Evolutionary conservation across 2,113 vertebrate species (phyloP).

Genomic region (Fukomys damarensis): DNA sequence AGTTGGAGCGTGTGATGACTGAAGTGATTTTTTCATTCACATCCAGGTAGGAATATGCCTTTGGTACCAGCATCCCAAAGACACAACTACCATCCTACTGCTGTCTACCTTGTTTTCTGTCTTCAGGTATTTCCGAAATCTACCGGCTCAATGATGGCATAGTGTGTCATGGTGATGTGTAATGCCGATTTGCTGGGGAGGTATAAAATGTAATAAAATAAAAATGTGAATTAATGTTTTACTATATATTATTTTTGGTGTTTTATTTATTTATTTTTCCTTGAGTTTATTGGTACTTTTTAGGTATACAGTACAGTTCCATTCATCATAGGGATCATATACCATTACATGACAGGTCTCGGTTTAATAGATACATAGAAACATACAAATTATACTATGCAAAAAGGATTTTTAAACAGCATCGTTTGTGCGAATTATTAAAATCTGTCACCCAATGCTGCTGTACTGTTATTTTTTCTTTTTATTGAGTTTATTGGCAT

Average conservation of each 20-base stretch:
- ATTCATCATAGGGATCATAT: no score
- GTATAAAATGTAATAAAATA: no score
- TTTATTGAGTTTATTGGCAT: no score
- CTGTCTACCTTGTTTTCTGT: not conserved
- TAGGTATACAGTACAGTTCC: no score
- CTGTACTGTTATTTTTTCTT: no score
- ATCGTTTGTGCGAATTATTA: no score
- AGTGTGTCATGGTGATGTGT: not conserved
- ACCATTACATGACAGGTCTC: no score
- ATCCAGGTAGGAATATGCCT: not conserved
- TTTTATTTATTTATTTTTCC: not conserved
- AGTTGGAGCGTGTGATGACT: not conserved
- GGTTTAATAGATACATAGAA: not conserved
- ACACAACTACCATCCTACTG: not conserved
- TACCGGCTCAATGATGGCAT: not conserved
- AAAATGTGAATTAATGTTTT: no score
- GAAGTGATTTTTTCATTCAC: not conserved
- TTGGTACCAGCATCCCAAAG: not conserved
- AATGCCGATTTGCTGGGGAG: no score
- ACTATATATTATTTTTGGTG: no score
- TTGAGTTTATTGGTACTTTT: no score
- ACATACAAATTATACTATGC: not conserved
- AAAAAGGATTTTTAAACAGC: not conserved
- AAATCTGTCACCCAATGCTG: no score
- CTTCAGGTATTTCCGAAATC: not conserved